phyloP scores from a whole-genome alignment of 92 coral and sea anemone genomes.

The Epizoanthus fatuus region DNA sequence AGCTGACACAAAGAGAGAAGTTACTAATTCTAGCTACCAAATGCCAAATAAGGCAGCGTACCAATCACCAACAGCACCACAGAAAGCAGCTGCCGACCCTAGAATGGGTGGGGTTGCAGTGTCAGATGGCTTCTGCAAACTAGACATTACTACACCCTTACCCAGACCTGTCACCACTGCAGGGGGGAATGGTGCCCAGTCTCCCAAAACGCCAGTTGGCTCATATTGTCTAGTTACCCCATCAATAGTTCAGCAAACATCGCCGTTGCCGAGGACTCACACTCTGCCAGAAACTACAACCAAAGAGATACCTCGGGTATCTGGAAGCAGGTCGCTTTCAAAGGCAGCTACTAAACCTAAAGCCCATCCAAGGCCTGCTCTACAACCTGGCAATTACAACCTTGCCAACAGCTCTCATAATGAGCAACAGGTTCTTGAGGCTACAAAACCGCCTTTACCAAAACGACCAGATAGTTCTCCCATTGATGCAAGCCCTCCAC shows the following conservation, averaged over 20 bases:
- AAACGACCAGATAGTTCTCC: slow-evolving; percentile 44
- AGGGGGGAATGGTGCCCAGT: neutral
- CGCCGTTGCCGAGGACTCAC: slow-evolving; percentile 5
- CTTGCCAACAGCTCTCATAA: neutral
- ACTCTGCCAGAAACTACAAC: neutral
- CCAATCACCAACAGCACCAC: slow-evolving; percentile 9
- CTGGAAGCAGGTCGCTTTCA: slow-evolving; percentile 33
- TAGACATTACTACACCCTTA: neutral
- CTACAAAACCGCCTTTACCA: slow-evolving; percentile 21
- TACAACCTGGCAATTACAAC: slow-evolving; percentile 10
- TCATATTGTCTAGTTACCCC: slow-evolving; percentile 14
- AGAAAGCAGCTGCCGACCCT: neutral
- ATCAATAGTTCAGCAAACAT: neutral
- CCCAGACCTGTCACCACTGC: neutral
- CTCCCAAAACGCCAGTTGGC: slow-evolving; percentile 2
- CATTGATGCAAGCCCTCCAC: neutral
- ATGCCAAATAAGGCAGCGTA: neutral
- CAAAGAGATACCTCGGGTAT: slow-evolving; percentile 18
- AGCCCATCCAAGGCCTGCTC: slow-evolving; percentile 20
- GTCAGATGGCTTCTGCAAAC: neutral
- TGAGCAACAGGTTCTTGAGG: neutral
- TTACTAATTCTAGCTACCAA: neutral
- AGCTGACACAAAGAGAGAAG: slow-evolving; percentile 9
- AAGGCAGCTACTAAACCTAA: slow-evolving; percentile 30
- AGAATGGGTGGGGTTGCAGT: neutral